Evolutionary conservation across 2,113 vertebrate species (phyloP).

Genomic region (Rhabdomys dilectus): DNA sequence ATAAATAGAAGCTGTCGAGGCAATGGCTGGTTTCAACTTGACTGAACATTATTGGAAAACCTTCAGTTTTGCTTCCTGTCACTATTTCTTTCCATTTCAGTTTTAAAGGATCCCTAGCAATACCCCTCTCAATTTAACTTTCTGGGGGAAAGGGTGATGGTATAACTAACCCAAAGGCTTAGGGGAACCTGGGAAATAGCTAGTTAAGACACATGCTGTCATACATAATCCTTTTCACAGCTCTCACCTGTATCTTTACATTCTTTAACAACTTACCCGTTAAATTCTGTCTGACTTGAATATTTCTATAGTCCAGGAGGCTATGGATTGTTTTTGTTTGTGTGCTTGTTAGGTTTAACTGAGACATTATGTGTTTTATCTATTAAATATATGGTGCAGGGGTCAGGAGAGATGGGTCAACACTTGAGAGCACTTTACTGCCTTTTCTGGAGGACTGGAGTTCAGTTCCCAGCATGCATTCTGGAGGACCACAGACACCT

Average conservation of each 20-base stretch:
- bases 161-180: constrained; percentile 65
- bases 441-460: not conserved
- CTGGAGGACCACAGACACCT: not conserved
- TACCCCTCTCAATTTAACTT: constrained; percentile 37
- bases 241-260: constrained; percentile 78
- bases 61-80: not conserved
- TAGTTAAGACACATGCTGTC: constrained; percentile 30
- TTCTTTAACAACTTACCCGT: constrained; percentile 57
- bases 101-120: constrained; percentile 56
- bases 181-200: constrained; percentile 66
- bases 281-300: constrained; percentile 70
- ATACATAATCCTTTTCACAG: constrained; percentile 70
- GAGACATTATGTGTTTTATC: not conserved
- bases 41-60: constrained; percentile 48
- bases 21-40: not conserved
- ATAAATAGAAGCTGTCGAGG: constrained; percentile 49
- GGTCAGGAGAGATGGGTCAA: not conserved
- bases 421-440: not conserved
- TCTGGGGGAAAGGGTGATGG: constrained; percentile 6
- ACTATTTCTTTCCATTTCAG: constrained; percentile 48
- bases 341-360: not conserved
- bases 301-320: constrained; percentile 13
- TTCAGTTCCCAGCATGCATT: not conserved
- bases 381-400: not conserved
- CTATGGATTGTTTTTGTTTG: not conserved